Conservation (phyloP, 2,113 vertebrate genomes). For the Psophia crepitans region DNA sequence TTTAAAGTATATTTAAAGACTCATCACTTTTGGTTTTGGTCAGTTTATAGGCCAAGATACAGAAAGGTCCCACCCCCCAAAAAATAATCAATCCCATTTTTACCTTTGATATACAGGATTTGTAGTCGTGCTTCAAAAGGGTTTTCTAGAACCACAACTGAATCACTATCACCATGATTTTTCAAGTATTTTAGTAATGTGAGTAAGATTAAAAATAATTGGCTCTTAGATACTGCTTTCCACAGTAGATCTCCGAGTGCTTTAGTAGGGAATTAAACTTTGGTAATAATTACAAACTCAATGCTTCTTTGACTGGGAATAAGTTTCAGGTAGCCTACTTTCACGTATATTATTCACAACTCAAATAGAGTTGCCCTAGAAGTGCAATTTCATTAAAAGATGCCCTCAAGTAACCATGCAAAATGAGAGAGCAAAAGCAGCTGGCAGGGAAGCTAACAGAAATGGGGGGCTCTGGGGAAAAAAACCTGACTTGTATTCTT, state of each 20-base stretch:
- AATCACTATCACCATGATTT: neutral
- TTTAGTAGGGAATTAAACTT: slow-evolving; percentile 1
- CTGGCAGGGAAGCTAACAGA: neutral
- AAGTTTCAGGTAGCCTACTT: slow-evolving; percentile 19
- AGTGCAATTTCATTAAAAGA: slow-evolving; percentile 37
- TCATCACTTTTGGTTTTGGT: neutral
- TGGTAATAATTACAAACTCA: neutral
- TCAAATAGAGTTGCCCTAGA: slow-evolving; percentile 13
- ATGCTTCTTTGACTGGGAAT: neutral
- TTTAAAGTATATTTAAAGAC: neutral
- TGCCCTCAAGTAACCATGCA: slow-evolving; percentile 13
- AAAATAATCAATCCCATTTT: neutral
- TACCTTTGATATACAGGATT: neutral
- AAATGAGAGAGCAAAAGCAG: neutral
- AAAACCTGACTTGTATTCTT: neutral
- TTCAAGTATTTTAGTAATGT: neutral
- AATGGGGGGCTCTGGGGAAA: neutral
- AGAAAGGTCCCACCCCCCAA: neutral
- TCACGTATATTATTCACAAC: slow-evolving; percentile 13
- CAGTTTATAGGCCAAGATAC: neutral
- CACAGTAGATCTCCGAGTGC: neutral
- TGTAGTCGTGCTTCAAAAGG: neutral
- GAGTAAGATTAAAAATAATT: neutral
- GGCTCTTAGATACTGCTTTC: neutral
- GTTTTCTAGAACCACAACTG: neutral